Evolutionary conservation across 1,140 invertebrate genomes (phyloP), one percentile per base, ranked within the genome.

Genomic region (Megalonaias nervosa): DNA sequence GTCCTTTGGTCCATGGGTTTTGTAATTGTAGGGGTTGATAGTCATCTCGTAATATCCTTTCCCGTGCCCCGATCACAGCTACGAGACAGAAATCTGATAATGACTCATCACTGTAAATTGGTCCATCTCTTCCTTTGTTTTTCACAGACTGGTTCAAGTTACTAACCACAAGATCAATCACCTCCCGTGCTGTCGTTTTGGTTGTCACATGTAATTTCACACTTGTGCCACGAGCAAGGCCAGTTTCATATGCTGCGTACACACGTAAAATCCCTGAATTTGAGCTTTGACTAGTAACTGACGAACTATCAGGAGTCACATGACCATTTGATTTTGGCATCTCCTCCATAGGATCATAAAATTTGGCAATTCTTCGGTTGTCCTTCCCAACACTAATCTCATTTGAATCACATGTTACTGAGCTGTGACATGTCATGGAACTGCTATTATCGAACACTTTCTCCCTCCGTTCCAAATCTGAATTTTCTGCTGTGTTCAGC

Each of bases 241-340:
- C 97, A 0, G 96, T 98, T 81, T 98, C 96, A 88, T 99, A 99
- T 5, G 97, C 97, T 1, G 97, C 97, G 88, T 95, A 98, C 31
- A 99, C 97, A 90, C 95, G 91, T 13, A 93, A 82, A 70, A 93
- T 91, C 11, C 89, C 91, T 6, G 88, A 87, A 59, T 81, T 61
- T 26, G 76, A 58, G n/a, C 23, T 59, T 58, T 69, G 71, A 75
- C 66, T 68, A 61, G 67, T 59, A 55, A 67, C 19, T 12, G 58
- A 65, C 60, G 64, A 38, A 38, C n/a, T 57, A 16, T 75, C 71
- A 56, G 74, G 77, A 64, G 75, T 60, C 31, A 75, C 61, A 64
- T 81, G 80, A 60, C 67, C 73, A 58, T 79, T 78, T 69, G 70
- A 71, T 75, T 69, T 61, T 76, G 75, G 56, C 5, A 61, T 61